Evolutionary conservation across 2,888 invertebrate genomes (phyloP), one percentile per base, ranked within the genome.

Genomic region (Limnephilus marmoratus): DNA sequence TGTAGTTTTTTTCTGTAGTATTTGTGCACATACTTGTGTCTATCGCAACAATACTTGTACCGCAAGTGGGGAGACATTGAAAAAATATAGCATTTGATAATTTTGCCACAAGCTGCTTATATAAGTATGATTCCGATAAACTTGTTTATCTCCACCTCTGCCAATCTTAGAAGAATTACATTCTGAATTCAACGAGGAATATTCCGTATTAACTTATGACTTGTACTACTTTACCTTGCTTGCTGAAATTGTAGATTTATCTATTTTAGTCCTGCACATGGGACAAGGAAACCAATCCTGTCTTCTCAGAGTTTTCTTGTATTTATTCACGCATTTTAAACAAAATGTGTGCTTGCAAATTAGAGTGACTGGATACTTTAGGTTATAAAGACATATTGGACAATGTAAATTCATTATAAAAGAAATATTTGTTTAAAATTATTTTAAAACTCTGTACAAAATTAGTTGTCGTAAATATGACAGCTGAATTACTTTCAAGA

Each of bases 221-320:
- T 41, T 45, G 5, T 45, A 12, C 45, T 1, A 45, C 45, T 13
- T 45, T 45, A 45, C 45, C 11, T 49, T 49, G 13, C 2, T 49
- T 24, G 7, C 37, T 85, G 41, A 24, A n/a, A 24, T 85, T 31
- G 85, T 3, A n/a, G 2, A n/a, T 83, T 83, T 83, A 37, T 81
- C 49, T 82, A 90, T 82, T 82, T 45, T 82, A 13, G 82, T 45
- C 31, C 90, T 90, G 82, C 90, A 90, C 15, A 90, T 29, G 11
- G 90, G 90, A 34, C 90, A 90, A 82, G 45, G 81, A 31, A 90
- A 82, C 37, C 45, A 82, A 92, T 91, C 85, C 90, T 92, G 91
- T 93, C 85, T 94, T 93, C 94, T 90, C 86, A 96, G 96, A 94
- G 96, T 92, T 96, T 96, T 91, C 94, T 96, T 11, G 96, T 97